Evolutionary conservation across 2,113 vertebrate genomes (phyloP), one percentile per base, ranked within the genome.

Genomic region (Promerops cafer): DNA sequence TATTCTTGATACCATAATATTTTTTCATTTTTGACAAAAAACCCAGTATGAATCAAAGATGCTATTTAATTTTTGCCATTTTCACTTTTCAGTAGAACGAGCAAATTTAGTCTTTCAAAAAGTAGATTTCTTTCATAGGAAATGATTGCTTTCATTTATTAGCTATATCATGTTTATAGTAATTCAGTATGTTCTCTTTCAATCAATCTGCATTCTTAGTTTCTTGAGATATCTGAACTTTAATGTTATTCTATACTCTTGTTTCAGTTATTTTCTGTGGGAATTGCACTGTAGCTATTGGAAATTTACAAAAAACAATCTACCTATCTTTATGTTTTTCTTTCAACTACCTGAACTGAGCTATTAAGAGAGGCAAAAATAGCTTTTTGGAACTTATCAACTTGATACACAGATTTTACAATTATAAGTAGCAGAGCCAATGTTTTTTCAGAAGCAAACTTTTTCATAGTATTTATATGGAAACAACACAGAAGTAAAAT

Each of bases 81-180:
- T 93, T 79, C 22, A 74, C 20, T 91, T 91, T 69, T 63, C 22
- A 50, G 33, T 45, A 84, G n/a, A 91, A 89, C 31, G 16, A 88
- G 31, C 26, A 91, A 76, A 72, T 50, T 47, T 52, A 44, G 45
- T 56, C 50, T 68, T 87, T 81, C 52, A 86, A 87, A 91, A 75
- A 53, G 26, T 33, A 82, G 13, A 35, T 39, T 66, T 82, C 78
- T 87, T 87, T 82, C 4, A 12, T 7, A 54, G 71, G 20, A 93
- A 94, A 93, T 83, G 2, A 92, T 49, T 63, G 60, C 12, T 64
- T 59, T 83, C 72, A 83, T 95, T 94, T 93, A 77, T 86, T 92
- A 90, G 45, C 65, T 83, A 18, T 64, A 90, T 86, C 49, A 61
- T 69, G 90, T 82, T 53, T 89, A 42, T 33, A 87, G 81, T 60